Evolutionary conservation across 1,140 invertebrate genomes (phyloP), one percentile per base, ranked within the genome.

Genomic region (Planococcus citri): DNA sequence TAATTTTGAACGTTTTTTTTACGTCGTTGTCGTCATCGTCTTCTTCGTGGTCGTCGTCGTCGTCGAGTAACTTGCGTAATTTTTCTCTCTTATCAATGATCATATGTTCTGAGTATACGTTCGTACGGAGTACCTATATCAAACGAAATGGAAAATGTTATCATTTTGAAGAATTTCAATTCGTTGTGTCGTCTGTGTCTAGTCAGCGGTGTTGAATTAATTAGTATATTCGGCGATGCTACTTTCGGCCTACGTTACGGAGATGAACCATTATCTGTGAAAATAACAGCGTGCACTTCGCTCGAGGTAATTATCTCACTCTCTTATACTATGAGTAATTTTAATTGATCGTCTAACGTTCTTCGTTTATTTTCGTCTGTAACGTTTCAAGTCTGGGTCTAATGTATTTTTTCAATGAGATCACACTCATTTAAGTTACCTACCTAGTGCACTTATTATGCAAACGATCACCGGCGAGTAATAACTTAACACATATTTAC

Each of bases 151-250:
- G 60, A 64, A 21, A 64, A 64, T 27, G 24, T 64, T 64, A 64
- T 64, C 9, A 64, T 64, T 17, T 64, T 64, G 60, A 64, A 64
- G 24, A 64, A 64, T 64, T 64, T 64, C 60, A 27, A 64, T 17
- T 64, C 60, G 60, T 27, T 64, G 60, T 64, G 60, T 64, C 60
- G 60, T 64, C 25, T 64, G 25, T 64, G 60, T 25, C 20, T 64
- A 27, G 60, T 64, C 9, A 64, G 60, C 60, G 60, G 60, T 14
- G 60, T 64, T 20, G 60, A 64, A 64, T 20, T 64, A 12, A 64
- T 64, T 14, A 64, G 60, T 27, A 64, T 64, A 25, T 64, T 64
- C 22, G 60, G 60, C 9, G 60, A 64, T 24, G 9, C 60, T 25
- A 64, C 9, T 24, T 64, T 64, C 22, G 25, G 60, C 22, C 22